Percentiles rank a stretch among this genome's conserved stretches.
Conservation (phyloP, 2,888 invertebrate genomes). For the Noctua pronuba region DNA sequence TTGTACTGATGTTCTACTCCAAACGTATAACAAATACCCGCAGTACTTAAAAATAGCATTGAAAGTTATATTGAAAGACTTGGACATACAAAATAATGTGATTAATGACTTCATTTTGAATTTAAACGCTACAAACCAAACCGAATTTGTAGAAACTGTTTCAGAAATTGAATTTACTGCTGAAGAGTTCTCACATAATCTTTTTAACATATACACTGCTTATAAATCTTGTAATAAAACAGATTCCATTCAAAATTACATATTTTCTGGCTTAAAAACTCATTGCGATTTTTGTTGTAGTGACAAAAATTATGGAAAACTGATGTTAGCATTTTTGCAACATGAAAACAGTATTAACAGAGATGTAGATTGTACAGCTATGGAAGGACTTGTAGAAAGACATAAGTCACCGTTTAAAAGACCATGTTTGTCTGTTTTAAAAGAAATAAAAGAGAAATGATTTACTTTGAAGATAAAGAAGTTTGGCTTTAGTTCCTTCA, state of each 20-base stretch:
- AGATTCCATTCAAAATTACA: conserved; percentile 71
- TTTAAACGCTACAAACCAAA: conserved; percentile 63
- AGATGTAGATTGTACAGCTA: conserved; percentile 32
- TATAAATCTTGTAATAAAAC: conserved; percentile 77
- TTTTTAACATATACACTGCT: conserved; percentile 73
- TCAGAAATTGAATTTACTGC: conserved; percentile 67
- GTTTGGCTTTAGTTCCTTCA: no score
- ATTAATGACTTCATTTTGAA: conserved; percentile 75
- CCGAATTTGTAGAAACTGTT: conserved; percentile 69
- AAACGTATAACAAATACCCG: conserved; percentile 68
- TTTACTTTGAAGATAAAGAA: no score
- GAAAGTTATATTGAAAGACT: conserved; percentile 71
- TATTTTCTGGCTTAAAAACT: conserved; percentile 69
- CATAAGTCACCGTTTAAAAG: conserved; percentile 80
- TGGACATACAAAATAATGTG: conserved; percentile 70
- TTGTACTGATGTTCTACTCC: conserved; percentile 76
- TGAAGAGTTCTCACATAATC: conserved; percentile 74
- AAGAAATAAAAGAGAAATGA: conserved; percentile 66
- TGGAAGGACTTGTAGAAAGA: conserved; percentile 73
- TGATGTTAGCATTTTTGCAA: conserved; percentile 78
- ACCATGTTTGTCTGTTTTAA: conserved; percentile 75
- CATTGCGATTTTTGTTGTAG: conserved; percentile 63
- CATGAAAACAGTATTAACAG: conserved; percentile 64
- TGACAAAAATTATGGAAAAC: conserved; percentile 78
- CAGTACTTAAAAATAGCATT: conserved; percentile 71